Evolutionary conservation across 2,113 vertebrate species (phyloP).

Genomic region (Orientallactaga bullata): DNA sequence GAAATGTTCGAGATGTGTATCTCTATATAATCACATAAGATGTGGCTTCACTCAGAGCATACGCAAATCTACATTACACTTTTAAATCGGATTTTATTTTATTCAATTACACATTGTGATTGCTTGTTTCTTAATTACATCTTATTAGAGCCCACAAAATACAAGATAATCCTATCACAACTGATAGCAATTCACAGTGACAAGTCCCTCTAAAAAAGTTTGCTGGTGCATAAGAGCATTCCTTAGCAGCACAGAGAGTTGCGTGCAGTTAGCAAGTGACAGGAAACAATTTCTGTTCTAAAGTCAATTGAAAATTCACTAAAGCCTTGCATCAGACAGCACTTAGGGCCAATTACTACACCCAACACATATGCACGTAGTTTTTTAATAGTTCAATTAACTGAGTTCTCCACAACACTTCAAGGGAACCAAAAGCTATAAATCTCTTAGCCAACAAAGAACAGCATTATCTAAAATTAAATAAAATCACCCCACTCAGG

Average conservation of each 20-base stretch:
- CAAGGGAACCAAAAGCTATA: slow-evolving; percentile 24
- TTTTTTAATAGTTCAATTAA: slow-evolving; percentile 71
- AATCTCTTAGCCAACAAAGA: slow-evolving; percentile 42
- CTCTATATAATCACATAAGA: slow-evolving; percentile 57
- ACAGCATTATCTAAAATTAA: slow-evolving; percentile 56
- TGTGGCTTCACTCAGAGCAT: slow-evolving; percentile 50
- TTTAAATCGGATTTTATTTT: slow-evolving; percentile 65
- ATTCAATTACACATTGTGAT: slow-evolving; percentile 67
- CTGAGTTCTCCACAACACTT: neutral
- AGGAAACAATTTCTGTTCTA: slow-evolving; percentile 67
- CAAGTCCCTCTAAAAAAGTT: slow-evolving; percentile 77
- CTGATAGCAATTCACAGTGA: slow-evolving; percentile 46
- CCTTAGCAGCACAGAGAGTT: slow-evolving; percentile 38
- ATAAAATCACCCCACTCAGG: neutral
- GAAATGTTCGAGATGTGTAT: slow-evolving; percentile 40
- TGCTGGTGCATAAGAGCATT: slow-evolving; percentile 59
- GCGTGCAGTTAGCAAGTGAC: slow-evolving; percentile 53
- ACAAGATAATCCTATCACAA: slow-evolving; percentile 56
- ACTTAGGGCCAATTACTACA: slow-evolving; percentile 59
- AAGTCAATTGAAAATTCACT: slow-evolving; percentile 70
- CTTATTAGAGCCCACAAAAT: slow-evolving; percentile 68
- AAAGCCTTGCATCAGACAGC: slow-evolving; percentile 52
- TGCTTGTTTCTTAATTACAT: slow-evolving; percentile 70
- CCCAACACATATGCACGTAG: neutral
- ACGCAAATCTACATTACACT: slow-evolving; percentile 56